phyloP scores from a whole-genome alignment of 2,113 vertebrate genomes.

The Ptychochromis oligacanthus region DNA sequence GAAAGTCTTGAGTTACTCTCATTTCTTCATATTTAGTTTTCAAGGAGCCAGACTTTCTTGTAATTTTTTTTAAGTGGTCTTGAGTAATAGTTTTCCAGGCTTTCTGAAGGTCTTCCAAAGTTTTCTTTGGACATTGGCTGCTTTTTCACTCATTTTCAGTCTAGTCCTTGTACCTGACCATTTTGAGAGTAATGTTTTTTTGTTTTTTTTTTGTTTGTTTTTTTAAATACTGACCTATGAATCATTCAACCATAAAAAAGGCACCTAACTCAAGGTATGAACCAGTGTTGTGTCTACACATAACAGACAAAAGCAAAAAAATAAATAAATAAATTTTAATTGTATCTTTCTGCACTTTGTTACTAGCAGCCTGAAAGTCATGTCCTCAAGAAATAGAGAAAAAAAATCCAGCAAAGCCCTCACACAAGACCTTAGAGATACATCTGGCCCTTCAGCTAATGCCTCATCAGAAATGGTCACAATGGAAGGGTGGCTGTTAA shows the following conservation, averaged over 20 bases:
- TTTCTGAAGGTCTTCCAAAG: not conserved
- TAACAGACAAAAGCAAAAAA: not conserved
- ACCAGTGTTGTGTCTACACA: not conserved
- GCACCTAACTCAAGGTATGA: too few relatives aligned
- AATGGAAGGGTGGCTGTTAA: too few relatives aligned
- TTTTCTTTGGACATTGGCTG: not conserved
- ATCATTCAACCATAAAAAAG: not conserved
- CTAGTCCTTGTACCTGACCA: not conserved
- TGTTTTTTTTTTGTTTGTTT: too few relatives aligned
- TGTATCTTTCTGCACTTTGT: too few relatives aligned
- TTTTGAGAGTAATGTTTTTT: not conserved
- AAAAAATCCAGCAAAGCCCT: too few relatives aligned
- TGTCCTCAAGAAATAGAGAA: too few relatives aligned
- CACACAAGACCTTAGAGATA: too few relatives aligned
- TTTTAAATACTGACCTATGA: not conserved
- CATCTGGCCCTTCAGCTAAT: too few relatives aligned
- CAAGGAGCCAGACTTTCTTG: rapidly evolving
- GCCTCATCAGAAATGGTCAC: too few relatives aligned
- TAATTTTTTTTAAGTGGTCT: not conserved
- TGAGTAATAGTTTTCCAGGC: not conserved
- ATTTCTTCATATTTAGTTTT: not conserved
- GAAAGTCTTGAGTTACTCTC: not conserved
- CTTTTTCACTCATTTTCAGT: not conserved
- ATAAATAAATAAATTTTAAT: not conserved
- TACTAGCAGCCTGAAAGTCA: too few relatives aligned